Evolutionary conservation across 2,113 vertebrate species (phyloP), one percentile per base, ranked within the genome.

Genomic region (Neolamprologus brichardi): DNA sequence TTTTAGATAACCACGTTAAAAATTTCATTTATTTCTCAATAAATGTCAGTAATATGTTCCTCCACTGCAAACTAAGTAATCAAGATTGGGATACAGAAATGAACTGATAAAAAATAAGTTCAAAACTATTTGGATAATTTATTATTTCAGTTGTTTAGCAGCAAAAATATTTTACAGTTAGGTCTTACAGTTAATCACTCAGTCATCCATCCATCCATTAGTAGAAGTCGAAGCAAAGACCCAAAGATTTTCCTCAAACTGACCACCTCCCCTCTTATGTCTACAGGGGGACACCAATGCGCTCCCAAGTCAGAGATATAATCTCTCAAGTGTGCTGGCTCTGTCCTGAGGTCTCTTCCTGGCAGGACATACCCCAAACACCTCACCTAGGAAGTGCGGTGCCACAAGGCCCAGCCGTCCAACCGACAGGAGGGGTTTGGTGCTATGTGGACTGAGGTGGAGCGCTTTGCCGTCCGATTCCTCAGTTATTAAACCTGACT

Each of bases 281-380:
- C 37, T 70, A 41, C 20, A 9, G 64, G 64, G 37, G 20, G 64
- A 70, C 37, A 37, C 8, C 64, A 44, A 72, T 0, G 3, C 0
- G 1, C 5, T 44, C 64, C n/a, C 64, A 44, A 44, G 8, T 41
- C 20, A 44, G 20, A 72, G 20, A 44, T 44, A 44, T 10, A 72
- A 44, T 25, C 1, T 70, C n/a, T 41, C 1, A 41, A 41, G 64
- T 15, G 20, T 70, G 37, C 13, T 72, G 13, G 13, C n/a, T 72
- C 20, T 0, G 37, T 72, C 64, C 34, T 41, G 34, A 41, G 34
- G 64, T 41, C 64, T 41, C 64, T 70, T 72, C 37, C 64, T 72
- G 37, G 20, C 13, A 72, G 1, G 20, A 44, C 20, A 44, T 3
- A 44, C 64, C 37, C 37, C n/a, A 41, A 72, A 25, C 3, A 72